phyloP scores from a whole-genome alignment of 1,140 invertebrate species.

The Nebria ingens region DNA sequence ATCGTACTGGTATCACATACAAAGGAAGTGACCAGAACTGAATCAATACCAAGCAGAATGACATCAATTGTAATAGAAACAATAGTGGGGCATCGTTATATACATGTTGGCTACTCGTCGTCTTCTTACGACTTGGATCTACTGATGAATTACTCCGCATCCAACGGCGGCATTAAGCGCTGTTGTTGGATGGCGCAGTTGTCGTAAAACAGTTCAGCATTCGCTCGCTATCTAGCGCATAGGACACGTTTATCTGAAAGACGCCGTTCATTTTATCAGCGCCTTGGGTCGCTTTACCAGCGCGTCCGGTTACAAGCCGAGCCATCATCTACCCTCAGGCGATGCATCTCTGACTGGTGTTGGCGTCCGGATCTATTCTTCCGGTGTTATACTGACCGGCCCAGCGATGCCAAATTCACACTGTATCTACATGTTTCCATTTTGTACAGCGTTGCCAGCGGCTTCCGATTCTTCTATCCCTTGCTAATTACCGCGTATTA shows the following conservation, averaged over 20 bases:
- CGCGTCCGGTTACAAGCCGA: background rate
- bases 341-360: background rate
- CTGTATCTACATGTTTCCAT: background rate
- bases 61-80: background rate
- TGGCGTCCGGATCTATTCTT: background rate
- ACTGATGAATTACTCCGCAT: conserved; percentile 1
- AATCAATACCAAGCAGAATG: conserved; percentile 3
- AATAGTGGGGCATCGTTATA: background rate
- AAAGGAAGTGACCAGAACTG: conserved; percentile 1
- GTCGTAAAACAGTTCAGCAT: background rate
- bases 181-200: background rate
- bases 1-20: background rate
- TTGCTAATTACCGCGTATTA: conserved; percentile 19
- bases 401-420: background rate
- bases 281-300: background rate
- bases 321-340: too few relatives aligned
- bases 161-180: background rate
- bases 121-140: background rate
- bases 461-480: background rate
- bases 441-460: too few relatives aligned
- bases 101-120: too few relatives aligned
- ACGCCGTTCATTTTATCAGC: conserved; percentile 8
- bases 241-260: conserved; percentile 4
- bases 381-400: background rate
- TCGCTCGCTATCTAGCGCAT: background rate